Percentiles rank a stretch among this genome's conserved stretches.
phyloP scores from a whole-genome alignment of 2,113 vertebrate genomes.

The Patagioenas fasciata region DNA sequence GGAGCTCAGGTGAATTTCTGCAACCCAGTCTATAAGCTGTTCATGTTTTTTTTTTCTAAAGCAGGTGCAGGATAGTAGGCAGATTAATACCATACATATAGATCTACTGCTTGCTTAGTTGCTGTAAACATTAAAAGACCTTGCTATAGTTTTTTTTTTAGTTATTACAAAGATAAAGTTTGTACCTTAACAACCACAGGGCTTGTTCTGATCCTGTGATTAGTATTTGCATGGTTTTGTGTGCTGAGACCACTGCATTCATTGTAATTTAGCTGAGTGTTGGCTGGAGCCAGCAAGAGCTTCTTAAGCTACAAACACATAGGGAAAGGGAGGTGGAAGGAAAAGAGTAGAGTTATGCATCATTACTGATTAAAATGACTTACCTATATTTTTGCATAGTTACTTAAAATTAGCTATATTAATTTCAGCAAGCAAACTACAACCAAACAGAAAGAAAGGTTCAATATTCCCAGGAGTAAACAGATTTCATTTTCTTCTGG shows the following conservation, averaged over 20 bases:
- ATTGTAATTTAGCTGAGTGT: constrained; percentile 99
- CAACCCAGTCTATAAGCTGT: not conserved
- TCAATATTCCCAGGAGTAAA: not conserved
- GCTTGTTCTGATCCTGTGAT: constrained; percentile 95
- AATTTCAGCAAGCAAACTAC: constrained; percentile 10
- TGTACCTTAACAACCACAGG: constrained; percentile 96
- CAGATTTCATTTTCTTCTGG: not conserved
- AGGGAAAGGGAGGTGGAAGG: constrained; percentile 16
- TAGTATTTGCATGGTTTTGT: constrained; percentile 94
- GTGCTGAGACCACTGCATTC: constrained; percentile 96
- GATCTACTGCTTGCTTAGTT: not conserved
- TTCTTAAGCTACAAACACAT: constrained; percentile 92
- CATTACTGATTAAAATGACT: not conserved
- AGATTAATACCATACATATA: not conserved
- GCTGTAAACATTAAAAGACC: not conserved
- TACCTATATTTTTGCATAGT: constrained; percentile 18
- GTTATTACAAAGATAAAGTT: constrained; percentile 60
- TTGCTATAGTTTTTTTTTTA: not conserved
- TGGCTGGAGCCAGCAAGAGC: constrained; percentile 97
- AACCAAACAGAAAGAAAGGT: constrained; percentile 6
- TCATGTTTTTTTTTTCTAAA: not conserved
- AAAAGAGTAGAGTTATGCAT: constrained; percentile 57
- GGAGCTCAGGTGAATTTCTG: not conserved
- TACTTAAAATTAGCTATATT: constrained; percentile 30
- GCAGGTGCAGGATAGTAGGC: not conserved